Evolutionary conservation across 2,113 vertebrate species (phyloP).

Genomic region (Podiceps cristatus): DNA sequence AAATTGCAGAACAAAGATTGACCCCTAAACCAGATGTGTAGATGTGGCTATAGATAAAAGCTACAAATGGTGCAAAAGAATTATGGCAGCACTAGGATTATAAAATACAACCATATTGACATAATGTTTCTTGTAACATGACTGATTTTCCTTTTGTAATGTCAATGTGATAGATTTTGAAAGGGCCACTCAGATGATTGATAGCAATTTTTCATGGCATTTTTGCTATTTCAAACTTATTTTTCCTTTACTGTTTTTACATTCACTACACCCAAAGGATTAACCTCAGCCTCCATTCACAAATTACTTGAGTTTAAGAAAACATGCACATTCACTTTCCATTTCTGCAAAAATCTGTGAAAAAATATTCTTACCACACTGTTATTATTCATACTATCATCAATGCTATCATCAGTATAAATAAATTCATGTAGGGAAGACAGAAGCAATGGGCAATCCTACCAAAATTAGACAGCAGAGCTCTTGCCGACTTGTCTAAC

Average conservation of each 20-base stretch:
- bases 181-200: slow-evolving; percentile 21
- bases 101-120: background rate
- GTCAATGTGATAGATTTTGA: background rate
- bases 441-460: background rate
- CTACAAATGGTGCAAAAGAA: background rate
- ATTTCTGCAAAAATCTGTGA: background rate
- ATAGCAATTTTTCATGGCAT: background rate
- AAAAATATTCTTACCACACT: background rate
- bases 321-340: background rate
- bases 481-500: background rate
- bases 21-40: background rate
- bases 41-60: rapidly evolving
- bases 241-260: background rate
- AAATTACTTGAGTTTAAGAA: background rate
- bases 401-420: background rate
- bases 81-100: background rate
- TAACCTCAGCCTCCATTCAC: background rate
- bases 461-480: background rate
- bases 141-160: slow-evolving; percentile 17
- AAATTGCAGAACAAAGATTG: rapidly evolving
- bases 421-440: background rate
- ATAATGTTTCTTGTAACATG: background rate
- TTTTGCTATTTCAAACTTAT: slow-evolving; percentile 23
- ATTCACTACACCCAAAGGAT: background rate
- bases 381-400: background rate